A percentile compares a stretch with the other conserved stretches of the same genome.
phyloP scores from a whole-genome alignment of 2,888 invertebrate species.

The Monopis laevigella region DNA sequence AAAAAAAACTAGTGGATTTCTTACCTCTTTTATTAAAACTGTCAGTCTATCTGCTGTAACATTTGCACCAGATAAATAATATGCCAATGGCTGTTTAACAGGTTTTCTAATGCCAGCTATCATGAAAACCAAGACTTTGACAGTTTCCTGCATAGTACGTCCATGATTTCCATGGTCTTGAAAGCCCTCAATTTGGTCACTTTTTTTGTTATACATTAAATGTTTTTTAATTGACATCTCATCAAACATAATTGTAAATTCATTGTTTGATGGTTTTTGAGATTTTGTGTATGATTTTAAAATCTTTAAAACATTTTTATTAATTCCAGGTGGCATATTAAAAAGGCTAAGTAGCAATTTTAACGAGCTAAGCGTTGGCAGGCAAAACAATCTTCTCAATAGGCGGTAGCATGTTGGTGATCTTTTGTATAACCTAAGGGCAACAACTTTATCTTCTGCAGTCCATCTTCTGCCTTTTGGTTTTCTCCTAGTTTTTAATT shows the following conservation, averaged over 20 bases:
- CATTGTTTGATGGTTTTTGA: neutral
- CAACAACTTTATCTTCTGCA: no score
- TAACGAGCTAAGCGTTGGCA: no score
- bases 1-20: neutral
- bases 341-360: no score
- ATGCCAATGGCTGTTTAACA: conserved; percentile 3
- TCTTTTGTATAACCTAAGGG: no score
- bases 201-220: conserved; percentile 1
- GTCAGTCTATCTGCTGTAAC: conserved; percentile 17
- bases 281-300: neutral
- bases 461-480: no score
- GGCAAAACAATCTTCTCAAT: no score
- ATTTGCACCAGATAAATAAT: conserved; percentile 15
- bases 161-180: conserved; percentile 11
- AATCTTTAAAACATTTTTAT: neutral
- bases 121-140: conserved; percentile 1
- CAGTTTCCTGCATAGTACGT: neutral
- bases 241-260: conserved; percentile 2
- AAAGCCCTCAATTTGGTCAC: conserved; percentile 3
- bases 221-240: conserved; percentile 7
- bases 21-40: conserved; percentile 11
- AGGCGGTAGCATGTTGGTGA: no score
- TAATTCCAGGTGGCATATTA: neutral
- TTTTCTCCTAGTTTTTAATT: no score
- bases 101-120: neutral